Evolutionary conservation across 1,140 invertebrate species (phyloP), one percentile per base, ranked within the genome.

Genomic region (Yoshiicerus persimilis): DNA sequence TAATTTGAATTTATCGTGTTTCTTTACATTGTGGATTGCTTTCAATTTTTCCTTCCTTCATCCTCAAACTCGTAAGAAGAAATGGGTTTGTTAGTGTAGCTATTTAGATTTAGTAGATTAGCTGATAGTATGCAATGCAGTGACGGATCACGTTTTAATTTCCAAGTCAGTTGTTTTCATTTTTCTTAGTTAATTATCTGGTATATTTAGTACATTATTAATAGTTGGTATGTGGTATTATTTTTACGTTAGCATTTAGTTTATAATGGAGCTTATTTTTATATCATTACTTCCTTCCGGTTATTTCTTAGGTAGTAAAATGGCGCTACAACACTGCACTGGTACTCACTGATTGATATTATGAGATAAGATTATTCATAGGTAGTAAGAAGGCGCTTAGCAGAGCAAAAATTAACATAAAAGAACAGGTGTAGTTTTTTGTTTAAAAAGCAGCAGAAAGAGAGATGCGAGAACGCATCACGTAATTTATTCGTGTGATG

Each of bases 381-480:
- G 75, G 75, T 80, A 80, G 75, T 80, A 77, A 80, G 75, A 80
- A 80, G 75, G 75, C 75, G 75, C 32, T 30, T 80, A 80, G 75
- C 75, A 80, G 75, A 80, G 75, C 75, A 34, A 80, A 70, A 80
- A 80, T 80, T 32, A 80, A 80, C 75, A 80, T 80, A 80, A 80
- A 80, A 80, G 8, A 80, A 80, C 75, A 80, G 75, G 75, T 80
- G 75, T 80, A 38, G 75, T 34, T 80, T 77, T 80, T 34, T 80
- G 32, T 80, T 80, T 80, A 80, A 80, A 80, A 80, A 80, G 75
- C 75, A 80, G 75, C 75, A 80, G 75, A 80, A 80, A 80, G 75
- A 80, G 75, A 38, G 75, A 80, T 80, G 75, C 75, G 34, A 80
- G 75, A 80, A 36, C 30, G 75, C 75, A 80, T 23, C 75, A 38